Conservation (phyloP, 2,888 invertebrate genomes). For the Chrysolina americana region DNA sequence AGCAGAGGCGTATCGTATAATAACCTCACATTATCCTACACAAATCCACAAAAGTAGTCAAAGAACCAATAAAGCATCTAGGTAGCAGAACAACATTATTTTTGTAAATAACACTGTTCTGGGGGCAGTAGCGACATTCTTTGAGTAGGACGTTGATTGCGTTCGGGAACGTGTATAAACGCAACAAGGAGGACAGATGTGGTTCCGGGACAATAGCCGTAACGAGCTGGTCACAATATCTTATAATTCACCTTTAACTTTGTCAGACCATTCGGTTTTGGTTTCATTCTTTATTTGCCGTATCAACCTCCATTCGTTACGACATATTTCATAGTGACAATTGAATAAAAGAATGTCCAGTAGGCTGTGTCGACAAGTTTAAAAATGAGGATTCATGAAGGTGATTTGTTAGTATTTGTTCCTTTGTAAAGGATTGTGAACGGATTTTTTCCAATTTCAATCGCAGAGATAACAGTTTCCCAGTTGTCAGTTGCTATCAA, state of each 20-base stretch:
- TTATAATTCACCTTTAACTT: slow-evolving; percentile 56
- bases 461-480: too few relatives aligned
- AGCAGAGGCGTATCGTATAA: slow-evolving; percentile 1
- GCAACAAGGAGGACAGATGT: slow-evolving; percentile 66
- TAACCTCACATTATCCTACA: slow-evolving; percentile 1
- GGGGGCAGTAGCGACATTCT: slow-evolving; percentile 48
- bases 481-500: too few relatives aligned
- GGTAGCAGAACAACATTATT: slow-evolving; percentile 38
- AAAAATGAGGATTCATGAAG: slow-evolving; percentile 26
- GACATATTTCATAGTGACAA: slow-evolving; percentile 42
- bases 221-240: slow-evolving; percentile 66
- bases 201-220: slow-evolving; percentile 64
- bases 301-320: slow-evolving; percentile 46
- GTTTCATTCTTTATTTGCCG: slow-evolving; percentile 47
- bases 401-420: slow-evolving; percentile 9
- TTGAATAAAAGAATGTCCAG: slow-evolving; percentile 37
- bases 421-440: neutral
- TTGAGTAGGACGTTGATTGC: slow-evolving; percentile 46
- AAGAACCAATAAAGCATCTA: slow-evolving; percentile 24
- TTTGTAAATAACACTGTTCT: slow-evolving; percentile 38
- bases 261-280: slow-evolving; percentile 43
- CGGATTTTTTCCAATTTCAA: too few relatives aligned
- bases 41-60: slow-evolving; percentile 15
- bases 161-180: slow-evolving; percentile 55
- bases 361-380: slow-evolving; percentile 48